phyloP scores from a whole-genome alignment of 64 coral and sea anemone genomes.

The Montipora cactus region DNA sequence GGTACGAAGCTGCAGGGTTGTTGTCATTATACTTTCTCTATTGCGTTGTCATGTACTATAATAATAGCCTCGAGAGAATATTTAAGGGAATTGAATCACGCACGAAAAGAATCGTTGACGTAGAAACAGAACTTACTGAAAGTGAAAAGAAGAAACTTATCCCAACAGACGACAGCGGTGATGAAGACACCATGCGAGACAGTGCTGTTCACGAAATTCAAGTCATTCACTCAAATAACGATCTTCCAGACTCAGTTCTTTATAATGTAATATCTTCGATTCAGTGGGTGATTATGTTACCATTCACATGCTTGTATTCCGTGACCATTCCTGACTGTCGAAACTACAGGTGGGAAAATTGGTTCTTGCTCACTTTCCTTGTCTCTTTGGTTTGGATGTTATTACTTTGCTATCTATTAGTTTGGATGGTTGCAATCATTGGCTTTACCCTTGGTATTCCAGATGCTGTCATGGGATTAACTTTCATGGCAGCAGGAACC shows the following conservation, averaged over 20 bases:
- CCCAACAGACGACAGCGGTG: not conserved
- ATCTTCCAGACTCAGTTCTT: conserved; percentile 54
- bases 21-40: conserved; percentile 81
- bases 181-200: not conserved
- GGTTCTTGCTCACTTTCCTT: conserved; percentile 77
- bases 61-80: conserved; percentile 46
- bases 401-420: conserved; percentile 76
- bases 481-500: conserved; percentile 88
- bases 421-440: conserved; percentile 90
- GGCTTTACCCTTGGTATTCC: conserved; percentile 85
- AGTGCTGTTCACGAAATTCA: not conserved
- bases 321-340: conserved; percentile 92
- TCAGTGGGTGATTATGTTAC: conserved; percentile 63
- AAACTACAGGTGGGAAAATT: conserved; percentile 67
- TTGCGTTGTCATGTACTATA: conserved; percentile 82
- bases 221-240: conserved; percentile 5
- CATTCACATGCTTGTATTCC: conserved; percentile 58
- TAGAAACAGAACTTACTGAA: not conserved
- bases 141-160: conserved; percentile 11
- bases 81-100: conserved; percentile 11
- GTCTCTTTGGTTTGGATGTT: conserved; percentile 84
- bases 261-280: conserved; percentile 24
- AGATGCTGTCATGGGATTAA: conserved; percentile 90
- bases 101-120: not conserved
- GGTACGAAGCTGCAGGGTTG: conserved; percentile 81